Evolutionary conservation across 2,888 invertebrate genomes (phyloP).

Genomic region (Galerucella calmariensis): DNA sequence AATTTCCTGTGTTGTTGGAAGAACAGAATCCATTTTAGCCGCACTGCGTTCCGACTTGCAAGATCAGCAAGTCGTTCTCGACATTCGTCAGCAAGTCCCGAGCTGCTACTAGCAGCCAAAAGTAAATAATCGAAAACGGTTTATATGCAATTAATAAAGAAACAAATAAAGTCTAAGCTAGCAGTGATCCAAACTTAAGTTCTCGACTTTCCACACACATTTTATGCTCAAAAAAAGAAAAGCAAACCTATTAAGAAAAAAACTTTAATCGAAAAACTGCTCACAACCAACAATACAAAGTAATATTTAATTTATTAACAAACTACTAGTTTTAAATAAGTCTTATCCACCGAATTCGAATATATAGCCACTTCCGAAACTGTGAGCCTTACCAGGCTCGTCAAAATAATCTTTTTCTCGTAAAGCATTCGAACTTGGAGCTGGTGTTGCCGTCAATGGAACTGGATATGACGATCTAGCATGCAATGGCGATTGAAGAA

Average conservation of each 20-base stretch:
- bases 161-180: too few relatives aligned
- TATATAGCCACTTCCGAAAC: constrained; percentile 72
- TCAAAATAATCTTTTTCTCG: constrained; percentile 60
- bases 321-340: constrained; percentile 1
- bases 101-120: too few relatives aligned
- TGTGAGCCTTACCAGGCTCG: constrained; percentile 67
- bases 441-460: constrained; percentile 37
- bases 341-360: constrained; percentile 71
- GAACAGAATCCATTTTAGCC: too few relatives aligned
- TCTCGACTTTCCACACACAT: too few relatives aligned
- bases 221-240: neutral
- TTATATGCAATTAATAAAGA: too few relatives aligned
- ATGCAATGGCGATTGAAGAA: constrained; percentile 33
- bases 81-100: too few relatives aligned
- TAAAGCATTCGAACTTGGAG: constrained; percentile 47
- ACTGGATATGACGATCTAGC: constrained; percentile 38
- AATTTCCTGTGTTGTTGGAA: too few relatives aligned
- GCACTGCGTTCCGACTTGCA: too few relatives aligned
- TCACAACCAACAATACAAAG: neutral
- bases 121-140: too few relatives aligned
- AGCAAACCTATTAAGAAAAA: neutral
- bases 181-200: too few relatives aligned
- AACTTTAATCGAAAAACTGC: constrained; percentile 5
- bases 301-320: neutral
- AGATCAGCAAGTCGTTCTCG: too few relatives aligned